phyloP scores from a whole-genome alignment of 30 jellyfish, hydroid and myxozoan species.

The Aurelia sp. region DNA sequence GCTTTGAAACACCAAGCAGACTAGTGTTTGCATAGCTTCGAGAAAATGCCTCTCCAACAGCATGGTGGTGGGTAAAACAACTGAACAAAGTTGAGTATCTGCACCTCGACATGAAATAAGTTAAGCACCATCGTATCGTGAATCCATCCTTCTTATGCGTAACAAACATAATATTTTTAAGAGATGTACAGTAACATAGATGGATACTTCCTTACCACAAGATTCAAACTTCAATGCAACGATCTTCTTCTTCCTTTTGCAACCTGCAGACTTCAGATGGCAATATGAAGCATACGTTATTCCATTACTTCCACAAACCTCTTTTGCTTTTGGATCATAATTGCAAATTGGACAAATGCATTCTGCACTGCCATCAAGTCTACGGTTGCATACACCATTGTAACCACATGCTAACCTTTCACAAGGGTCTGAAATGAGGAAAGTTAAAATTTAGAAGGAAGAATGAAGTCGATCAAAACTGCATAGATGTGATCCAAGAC shows the following conservation, averaged over 20 bases:
- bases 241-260: not conserved
- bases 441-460: not conserved
- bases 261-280: constrained; percentile 8
- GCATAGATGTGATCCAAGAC: too few species aligned
- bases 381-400: constrained; percentile 5
- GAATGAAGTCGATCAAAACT: too few species aligned
- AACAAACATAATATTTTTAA: too few species aligned
- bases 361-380: constrained; percentile 11
- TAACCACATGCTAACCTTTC: not conserved
- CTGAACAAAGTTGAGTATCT: too few species aligned
- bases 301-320: constrained; percentile 46
- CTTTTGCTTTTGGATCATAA: not conserved
- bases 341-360: constrained; percentile 16
- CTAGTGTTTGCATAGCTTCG: too few species aligned
- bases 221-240: constrained; percentile 1
- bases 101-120: too few species aligned
- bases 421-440: constrained; percentile 25
- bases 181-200: too few species aligned
- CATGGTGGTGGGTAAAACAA: too few species aligned
- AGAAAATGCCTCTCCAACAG: too few species aligned
- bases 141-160: too few species aligned
- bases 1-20: too few species aligned
- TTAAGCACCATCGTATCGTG: too few species aligned
- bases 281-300: constrained; percentile 24
- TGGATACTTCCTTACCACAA: constrained; percentile 9